A percentile compares a stretch with the other conserved stretches of the same genome.
These are phyloP conservation scores for Phengaris alcon DNA, from an alignment of 2,888 invertebrate species.

Conservation along the genomic window DNA sequence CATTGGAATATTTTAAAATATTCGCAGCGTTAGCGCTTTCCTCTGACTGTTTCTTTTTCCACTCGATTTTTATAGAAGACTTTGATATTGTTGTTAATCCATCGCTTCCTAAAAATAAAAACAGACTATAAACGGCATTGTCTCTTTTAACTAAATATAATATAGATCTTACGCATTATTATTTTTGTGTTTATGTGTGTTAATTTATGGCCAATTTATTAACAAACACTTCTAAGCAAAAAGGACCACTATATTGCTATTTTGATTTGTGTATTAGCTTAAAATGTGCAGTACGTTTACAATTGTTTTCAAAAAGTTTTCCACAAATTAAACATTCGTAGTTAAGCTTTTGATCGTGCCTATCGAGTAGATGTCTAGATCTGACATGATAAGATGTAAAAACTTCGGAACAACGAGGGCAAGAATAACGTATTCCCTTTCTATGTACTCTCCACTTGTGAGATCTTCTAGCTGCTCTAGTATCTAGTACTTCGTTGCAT, in stretches of 20 bases:
- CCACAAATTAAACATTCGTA: constrained; percentile 57
- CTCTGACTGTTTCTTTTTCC: constrained; percentile 52
- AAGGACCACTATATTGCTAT: constrained; percentile 49
- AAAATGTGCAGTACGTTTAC: constrained; percentile 58
- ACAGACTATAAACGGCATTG: constrained; percentile 29
- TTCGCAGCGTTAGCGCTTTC: constrained; percentile 58
- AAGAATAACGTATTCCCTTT: constrained; percentile 61
- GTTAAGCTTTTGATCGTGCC: constrained; percentile 52
- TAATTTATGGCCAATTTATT: constrained; percentile 54
- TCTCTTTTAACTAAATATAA: constrained; percentile 12
- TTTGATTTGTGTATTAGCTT: constrained; percentile 50
- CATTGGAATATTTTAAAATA: constrained; percentile 58
- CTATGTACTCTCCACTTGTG: constrained; percentile 59
- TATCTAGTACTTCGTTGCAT: constrained; percentile 57
- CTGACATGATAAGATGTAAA: constrained; percentile 63
- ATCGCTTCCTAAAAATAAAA: constrained; percentile 57
- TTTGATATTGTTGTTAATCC: constrained; percentile 38
- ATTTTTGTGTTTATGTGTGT: constrained; percentile 53
- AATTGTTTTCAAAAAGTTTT: constrained; percentile 56
- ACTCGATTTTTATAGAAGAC: constrained; percentile 44
- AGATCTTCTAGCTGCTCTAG: constrained; percentile 57
- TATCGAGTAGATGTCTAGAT: constrained; percentile 60
- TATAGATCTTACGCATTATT: constrained; percentile 31
- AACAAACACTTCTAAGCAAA: constrained; percentile 52
- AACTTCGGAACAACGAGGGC: constrained; percentile 62